These are phyloP conservation scores for Papilio dardanus DNA, from an alignment of 1,140 invertebrate genomes.

Conservation along the genomic window DNA sequence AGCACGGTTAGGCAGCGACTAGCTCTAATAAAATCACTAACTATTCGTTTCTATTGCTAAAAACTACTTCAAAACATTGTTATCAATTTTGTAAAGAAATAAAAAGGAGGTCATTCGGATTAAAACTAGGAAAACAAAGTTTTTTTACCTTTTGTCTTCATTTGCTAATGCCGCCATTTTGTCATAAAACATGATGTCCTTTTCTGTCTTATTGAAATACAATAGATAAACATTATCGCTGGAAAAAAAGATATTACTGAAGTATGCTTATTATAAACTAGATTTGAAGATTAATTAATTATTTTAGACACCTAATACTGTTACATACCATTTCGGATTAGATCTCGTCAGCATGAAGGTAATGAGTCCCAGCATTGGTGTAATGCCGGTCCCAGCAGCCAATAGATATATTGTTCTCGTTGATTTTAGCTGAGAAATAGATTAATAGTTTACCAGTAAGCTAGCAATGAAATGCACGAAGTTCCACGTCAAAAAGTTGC, in stretches of 20 bases:
- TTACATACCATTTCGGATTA: slow-evolving; percentile 84
- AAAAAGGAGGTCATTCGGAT: too few relatives aligned
- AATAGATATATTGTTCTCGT: slow-evolving; percentile 87
- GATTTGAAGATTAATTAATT: not conserved
- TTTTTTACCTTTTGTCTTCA: slow-evolving; percentile 82
- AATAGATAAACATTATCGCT: slow-evolving; percentile 88
- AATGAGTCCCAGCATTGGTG: slow-evolving; percentile 90
- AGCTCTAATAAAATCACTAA: not conserved
- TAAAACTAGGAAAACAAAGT: slow-evolving; percentile 20
- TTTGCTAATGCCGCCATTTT: slow-evolving; percentile 84
- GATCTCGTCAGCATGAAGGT: slow-evolving; percentile 85
- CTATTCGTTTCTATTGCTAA: not conserved
- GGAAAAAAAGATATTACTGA: slow-evolving; percentile 51
- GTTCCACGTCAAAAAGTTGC: too few relatives aligned
- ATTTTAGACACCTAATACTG: not conserved
- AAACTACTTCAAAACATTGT: not conserved
- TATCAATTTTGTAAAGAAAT: not conserved
- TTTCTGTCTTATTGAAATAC: slow-evolving; percentile 92
- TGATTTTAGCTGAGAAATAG: slow-evolving; percentile 77
- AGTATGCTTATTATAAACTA: not conserved
- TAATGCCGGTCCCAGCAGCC: slow-evolving; percentile 95
- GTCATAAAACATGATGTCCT: slow-evolving; percentile 89
- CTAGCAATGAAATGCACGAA: too few relatives aligned
- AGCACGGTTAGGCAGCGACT: too few relatives aligned
- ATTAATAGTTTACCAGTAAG: not conserved